Base-by-base conservation (phyloP, 2,113 vertebrate genomes). In the Lasiurus borealis region DNA sequence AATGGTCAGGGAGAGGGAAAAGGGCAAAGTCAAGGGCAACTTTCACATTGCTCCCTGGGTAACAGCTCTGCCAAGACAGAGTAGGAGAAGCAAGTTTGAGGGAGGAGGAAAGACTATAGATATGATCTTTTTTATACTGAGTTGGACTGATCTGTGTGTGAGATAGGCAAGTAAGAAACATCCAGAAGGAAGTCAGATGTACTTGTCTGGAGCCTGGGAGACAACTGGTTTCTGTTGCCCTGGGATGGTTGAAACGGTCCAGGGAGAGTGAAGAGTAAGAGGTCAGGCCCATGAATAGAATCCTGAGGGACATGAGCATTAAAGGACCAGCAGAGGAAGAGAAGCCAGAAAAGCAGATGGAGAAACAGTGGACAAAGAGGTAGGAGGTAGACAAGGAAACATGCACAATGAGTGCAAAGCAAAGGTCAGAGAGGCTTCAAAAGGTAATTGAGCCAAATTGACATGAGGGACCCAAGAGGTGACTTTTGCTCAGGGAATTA, bases 371-470 rank as follows among this genome's bases (percentile, higher is more conserved):
- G 34, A 31, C 4, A 66, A 54, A 88, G 36, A 54, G 4, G 21
- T 3, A 69, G 64, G 21, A 71, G 21, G 46, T 21, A 62, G 36
- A 10, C 1, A 2, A 82, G 71, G 34, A 19, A 48, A n/a, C 2
- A 3, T 31, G 21, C 29, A 25, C 5, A 48, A 25, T 3, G 2
- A 5, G 1, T 2, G 6, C 36, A 75, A 84, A 76, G 72, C 36
- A 84, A 90, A 64, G 75, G 54, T 89, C 85, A 96, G 82, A 69
- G 85, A 34, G 8, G 16, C 40, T 34, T n/a, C 23, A 21, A 93
- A 68, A 78, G 64, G 71, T 87, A 89, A 96, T 81, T 95, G 95
- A 96, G 87, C 84, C 83, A 93, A 93, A 96, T 94, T 6, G 0
- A 77, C 34, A 0, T 25, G 29, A 93, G 25, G 71, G 57, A 96